Conservation (phyloP, 2,888 invertebrate species). For the Eupithecia subumbrata region DNA sequence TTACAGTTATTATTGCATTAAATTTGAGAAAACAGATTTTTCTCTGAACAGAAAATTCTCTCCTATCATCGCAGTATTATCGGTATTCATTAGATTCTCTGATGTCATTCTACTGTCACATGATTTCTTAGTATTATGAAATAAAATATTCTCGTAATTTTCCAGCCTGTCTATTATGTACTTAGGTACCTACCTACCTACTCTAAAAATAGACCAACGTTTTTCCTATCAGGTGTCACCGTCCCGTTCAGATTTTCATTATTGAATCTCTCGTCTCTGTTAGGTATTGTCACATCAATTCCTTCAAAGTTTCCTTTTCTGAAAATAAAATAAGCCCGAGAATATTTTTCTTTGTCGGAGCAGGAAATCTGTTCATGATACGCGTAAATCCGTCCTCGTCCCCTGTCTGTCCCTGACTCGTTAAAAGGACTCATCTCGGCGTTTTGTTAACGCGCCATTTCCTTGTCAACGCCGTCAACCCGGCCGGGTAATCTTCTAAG, state of each 20-base stretch:
- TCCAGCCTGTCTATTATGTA: background rate
- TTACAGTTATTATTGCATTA: background rate
- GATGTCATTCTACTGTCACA: background rate
- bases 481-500: slow-evolving; percentile 71
- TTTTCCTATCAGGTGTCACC: background rate
- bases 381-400: slow-evolving; percentile 79
- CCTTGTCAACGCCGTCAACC: slow-evolving; percentile 76
- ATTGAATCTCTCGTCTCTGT: slow-evolving; percentile 47
- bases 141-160: background rate
- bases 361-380: slow-evolving; percentile 81
- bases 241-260: background rate
- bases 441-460: slow-evolving; percentile 79
- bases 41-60: background rate
- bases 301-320: slow-evolving; percentile 57
- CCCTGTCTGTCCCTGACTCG: slow-evolving; percentile 76
- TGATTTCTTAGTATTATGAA: background rate
- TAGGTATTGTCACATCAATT: slow-evolving; percentile 41
- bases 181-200: background rate
- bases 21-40: background rate
- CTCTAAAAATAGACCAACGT: background rate
- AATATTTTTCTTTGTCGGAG: slow-evolving; percentile 74
- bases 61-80: background rate
- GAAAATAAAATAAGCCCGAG: slow-evolving; percentile 68
- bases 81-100: background rate
- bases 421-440: slow-evolving; percentile 77